Evolutionary conservation across 2,888 invertebrate species (phyloP).

Genomic region (Zygaena filipendulae): DNA sequence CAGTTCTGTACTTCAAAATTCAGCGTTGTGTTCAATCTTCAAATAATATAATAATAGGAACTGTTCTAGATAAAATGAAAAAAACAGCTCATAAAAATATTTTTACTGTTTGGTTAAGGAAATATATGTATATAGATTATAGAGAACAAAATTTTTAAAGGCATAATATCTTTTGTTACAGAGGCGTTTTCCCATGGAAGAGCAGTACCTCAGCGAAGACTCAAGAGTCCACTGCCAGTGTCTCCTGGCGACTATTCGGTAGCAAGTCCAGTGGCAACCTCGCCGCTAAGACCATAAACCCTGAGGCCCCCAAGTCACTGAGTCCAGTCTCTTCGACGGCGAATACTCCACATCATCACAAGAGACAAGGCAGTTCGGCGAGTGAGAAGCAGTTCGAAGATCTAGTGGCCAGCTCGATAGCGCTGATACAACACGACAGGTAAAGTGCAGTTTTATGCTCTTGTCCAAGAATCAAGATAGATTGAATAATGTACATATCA

Average conservation of each 20-base stretch:
- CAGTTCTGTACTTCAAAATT: no score
- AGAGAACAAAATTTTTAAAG: no score
- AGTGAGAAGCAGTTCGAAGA: constrained; percentile 68
- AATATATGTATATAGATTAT: no score
- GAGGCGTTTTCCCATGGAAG: constrained; percentile 68
- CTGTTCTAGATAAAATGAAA: no score
- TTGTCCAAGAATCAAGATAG: no score
- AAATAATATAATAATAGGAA: no score
- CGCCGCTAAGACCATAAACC: constrained; percentile 29
- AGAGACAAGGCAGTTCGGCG: constrained; percentile 56
- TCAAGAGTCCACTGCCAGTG: constrained; percentile 30
- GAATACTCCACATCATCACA: constrained; percentile 53
- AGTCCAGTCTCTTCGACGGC: constrained; percentile 45
- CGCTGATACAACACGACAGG: constrained; percentile 77
- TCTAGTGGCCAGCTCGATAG: constrained; percentile 76
- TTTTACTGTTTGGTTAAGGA: no score
- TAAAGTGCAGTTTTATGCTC: constrained; percentile 29
- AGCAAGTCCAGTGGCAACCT: constrained; percentile 51
- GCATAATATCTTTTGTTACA: no score
- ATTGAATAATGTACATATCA: no score
- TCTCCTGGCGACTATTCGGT: constrained; percentile 49
- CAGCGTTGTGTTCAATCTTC: no score
- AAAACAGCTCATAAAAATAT: no score
- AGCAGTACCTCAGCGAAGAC: constrained; percentile 41
- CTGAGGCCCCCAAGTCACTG: constrained; percentile 40